Conservation (phyloP, 2,113 vertebrate genomes). For the Accipiter virgatus region DNA sequence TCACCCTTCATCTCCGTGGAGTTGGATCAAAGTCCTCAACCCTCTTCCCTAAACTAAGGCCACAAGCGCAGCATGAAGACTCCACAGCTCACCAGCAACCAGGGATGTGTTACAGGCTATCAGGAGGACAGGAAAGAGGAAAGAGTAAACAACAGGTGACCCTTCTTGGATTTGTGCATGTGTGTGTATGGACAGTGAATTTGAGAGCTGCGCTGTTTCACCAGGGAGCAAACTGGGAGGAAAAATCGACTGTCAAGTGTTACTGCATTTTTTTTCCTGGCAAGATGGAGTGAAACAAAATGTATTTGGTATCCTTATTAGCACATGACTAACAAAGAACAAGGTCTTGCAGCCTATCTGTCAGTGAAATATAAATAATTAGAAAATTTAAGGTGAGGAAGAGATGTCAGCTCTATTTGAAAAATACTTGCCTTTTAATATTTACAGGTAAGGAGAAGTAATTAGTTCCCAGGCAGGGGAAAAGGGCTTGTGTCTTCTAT, state of each 20-base stretch:
- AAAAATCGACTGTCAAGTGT: background rate
- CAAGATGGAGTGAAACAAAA: background rate
- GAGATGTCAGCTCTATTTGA: background rate
- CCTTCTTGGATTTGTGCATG: background rate
- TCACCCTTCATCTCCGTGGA: background rate
- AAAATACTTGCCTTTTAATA: background rate
- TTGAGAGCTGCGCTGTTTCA: background rate
- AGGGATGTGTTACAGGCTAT: background rate
- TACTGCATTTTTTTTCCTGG: background rate
- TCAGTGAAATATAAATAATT: background rate
- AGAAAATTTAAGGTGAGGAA: background rate
- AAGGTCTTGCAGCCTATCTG: background rate
- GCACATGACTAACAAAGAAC: background rate
- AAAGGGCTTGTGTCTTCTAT: background rate
- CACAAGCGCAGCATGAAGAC: background rate
- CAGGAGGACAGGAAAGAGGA: background rate
- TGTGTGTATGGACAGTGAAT: fast-evolving
- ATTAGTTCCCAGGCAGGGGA: background rate
- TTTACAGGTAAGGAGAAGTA: background rate
- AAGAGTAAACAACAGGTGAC: background rate
- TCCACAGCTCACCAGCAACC: background rate
- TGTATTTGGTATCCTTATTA: background rate
- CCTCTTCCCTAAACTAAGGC: background rate
- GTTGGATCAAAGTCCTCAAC: background rate
- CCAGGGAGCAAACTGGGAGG: background rate